phyloP scores from a whole-genome alignment of 1,140 invertebrate genomes.

The Tetramorium simillimum region DNA sequence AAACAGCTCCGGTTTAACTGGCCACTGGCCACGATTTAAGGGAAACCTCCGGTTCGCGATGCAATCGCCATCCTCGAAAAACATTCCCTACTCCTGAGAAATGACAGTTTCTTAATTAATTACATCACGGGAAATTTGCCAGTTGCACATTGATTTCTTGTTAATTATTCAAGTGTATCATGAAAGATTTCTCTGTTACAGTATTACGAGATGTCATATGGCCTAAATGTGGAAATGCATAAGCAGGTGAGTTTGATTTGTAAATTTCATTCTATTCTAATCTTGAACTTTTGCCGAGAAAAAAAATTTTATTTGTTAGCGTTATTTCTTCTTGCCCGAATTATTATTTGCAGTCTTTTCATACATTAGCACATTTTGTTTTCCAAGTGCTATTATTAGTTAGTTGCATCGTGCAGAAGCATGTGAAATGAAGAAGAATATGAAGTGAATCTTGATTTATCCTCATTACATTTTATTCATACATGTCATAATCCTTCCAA shows the following conservation, averaged over 20 bases:
- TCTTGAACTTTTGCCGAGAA: not conserved
- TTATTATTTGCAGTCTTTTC: not conserved
- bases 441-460: too few species aligned
- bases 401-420: too few species aligned
- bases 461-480: not conserved
- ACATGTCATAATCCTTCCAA: not conserved
- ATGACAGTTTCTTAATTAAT: not conserved
- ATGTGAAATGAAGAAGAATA: too few species aligned
- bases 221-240: constrained; percentile 99
- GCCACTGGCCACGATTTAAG: not conserved
- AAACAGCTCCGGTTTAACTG: constrained; percentile 23
- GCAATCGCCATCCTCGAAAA: not conserved
- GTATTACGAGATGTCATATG: constrained; percentile 99
- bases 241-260: constrained; percentile 93
- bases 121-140: constrained; percentile 58
- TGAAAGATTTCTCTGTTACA: constrained; percentile 88
- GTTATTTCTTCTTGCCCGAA: not conserved
- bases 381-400: not conserved
- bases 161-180: not conserved
- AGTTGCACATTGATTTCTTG: not conserved
- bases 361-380: not conserved
- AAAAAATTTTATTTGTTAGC: not conserved
- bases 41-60: not conserved
- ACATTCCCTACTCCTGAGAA: not conserved
- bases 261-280: not conserved